Evolutionary conservation across 2,113 vertebrate species (phyloP).

Genomic region (Syrrhaptes paradoxus): DNA sequence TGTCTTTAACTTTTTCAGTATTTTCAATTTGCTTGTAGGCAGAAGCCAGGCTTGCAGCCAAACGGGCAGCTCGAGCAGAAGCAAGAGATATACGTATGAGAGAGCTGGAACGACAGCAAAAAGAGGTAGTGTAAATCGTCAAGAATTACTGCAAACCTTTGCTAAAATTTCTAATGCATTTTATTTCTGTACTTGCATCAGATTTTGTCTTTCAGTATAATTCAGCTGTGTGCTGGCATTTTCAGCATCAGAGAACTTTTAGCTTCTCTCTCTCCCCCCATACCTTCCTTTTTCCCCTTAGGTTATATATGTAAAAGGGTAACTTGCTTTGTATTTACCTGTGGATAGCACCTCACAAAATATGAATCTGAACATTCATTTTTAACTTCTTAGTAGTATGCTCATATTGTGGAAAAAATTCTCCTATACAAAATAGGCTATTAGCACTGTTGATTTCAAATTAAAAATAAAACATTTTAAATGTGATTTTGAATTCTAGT

Average conservation of each 20-base stretch:
- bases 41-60: slow-evolving; percentile 95
- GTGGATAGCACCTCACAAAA: background rate
- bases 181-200: background rate
- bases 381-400: background rate
- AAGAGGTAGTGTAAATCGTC: slow-evolving; percentile 83
- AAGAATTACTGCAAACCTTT: background rate
- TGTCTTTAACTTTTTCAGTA: background rate
- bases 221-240: background rate
- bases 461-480: background rate
- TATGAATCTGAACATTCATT: background rate
- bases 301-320: background rate
- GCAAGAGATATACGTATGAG: slow-evolving; percentile 97
- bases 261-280: background rate
- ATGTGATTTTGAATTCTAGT: background rate
- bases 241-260: background rate
- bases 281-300: background rate
- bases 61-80: slow-evolving; percentile 94
- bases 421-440: background rate
- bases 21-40: slow-evolving; percentile 77
- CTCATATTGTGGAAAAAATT: background rate
- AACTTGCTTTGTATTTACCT: background rate
- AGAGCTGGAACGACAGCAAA: slow-evolving; percentile 95
- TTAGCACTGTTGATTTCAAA: background rate
- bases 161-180: background rate
- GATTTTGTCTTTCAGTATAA: background rate